phyloP scores from a whole-genome alignment of 2,797 vertebrate species.

The Cirrhinus molitorella region DNA sequence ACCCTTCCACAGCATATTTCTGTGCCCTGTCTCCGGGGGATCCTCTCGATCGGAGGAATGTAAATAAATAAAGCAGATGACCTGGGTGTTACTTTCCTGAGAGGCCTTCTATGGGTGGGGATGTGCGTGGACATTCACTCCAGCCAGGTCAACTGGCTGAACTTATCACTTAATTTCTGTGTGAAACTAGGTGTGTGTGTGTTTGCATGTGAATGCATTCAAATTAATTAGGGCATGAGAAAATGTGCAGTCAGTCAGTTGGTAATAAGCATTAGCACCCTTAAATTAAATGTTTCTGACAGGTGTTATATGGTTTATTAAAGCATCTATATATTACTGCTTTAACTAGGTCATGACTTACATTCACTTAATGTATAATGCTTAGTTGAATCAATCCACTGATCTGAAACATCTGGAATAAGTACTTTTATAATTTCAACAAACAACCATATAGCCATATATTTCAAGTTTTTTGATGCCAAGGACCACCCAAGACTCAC shows the following conservation, averaged over 20 bases:
- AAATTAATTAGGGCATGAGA: neutral
- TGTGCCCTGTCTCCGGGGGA: slow-evolving; percentile 70
- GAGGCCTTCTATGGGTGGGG: slow-evolving; percentile 69
- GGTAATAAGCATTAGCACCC: neutral
- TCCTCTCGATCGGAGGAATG: slow-evolving; percentile 68
- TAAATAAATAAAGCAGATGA: slow-evolving; percentile 79
- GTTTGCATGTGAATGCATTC: slow-evolving; percentile 11
- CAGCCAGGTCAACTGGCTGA: slow-evolving; percentile 57
- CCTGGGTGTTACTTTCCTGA: slow-evolving; percentile 81
- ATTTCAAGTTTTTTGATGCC: neutral
- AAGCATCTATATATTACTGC: neutral
- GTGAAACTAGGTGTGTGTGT: slow-evolving; percentile 6
- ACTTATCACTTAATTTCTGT: slow-evolving; percentile 35
- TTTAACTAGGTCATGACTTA: neutral
- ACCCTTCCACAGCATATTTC: slow-evolving; percentile 73
- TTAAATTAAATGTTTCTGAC: neutral
- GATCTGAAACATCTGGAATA: neutral
- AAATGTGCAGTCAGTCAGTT: neutral
- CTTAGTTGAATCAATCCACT: neutral
- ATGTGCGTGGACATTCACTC: slow-evolving; percentile 60
- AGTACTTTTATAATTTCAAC: neutral
- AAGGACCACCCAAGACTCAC: too few species aligned
- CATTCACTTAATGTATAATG: neutral
- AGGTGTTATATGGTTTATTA: neutral
- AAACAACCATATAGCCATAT: neutral